A percentile compares a stretch with the other conserved stretches of the same genome.
Conservation (phyloP, 2,113 vertebrate genomes). For the Ictidomys tridecemlineatus region DNA sequence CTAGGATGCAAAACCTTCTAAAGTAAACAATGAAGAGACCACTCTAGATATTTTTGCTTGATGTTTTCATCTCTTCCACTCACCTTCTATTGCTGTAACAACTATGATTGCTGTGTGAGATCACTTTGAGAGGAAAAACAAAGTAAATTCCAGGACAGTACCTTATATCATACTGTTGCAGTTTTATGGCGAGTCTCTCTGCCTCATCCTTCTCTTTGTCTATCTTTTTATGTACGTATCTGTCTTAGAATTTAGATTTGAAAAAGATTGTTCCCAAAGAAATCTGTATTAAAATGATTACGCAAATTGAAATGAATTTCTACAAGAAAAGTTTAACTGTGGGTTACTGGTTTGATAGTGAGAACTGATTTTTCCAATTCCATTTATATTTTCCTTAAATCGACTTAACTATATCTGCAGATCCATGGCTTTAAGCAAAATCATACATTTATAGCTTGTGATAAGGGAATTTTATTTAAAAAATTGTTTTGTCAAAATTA, state of each 20-base stretch:
- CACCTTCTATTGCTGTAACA: neutral
- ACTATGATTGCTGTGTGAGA: neutral
- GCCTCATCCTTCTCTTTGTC: neutral
- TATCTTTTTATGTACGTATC: neutral
- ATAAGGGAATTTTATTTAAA: neutral
- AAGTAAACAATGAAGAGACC: neutral
- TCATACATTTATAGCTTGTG: neutral
- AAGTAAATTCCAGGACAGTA: neutral
- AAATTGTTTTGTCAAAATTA: conserved; percentile 9
- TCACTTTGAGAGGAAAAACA: neutral
- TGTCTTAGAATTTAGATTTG: conserved; percentile 34
- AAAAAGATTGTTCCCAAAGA: neutral
- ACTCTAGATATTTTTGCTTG: neutral
- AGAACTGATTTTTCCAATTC: neutral
- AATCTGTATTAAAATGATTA: neutral
- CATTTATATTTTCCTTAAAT: neutral
- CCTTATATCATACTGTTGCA: neutral
- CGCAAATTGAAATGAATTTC: conserved; percentile 35
- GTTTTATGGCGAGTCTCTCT: neutral
- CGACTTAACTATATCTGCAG: neutral
- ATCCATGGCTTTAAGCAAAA: neutral
- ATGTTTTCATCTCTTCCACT: neutral
- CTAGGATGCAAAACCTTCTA: neutral
- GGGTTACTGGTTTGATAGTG: neutral
- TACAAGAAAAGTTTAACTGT: neutral